Conservation (phyloP, 2,797 vertebrate species). For the Corythornis leucogaster region DNA sequence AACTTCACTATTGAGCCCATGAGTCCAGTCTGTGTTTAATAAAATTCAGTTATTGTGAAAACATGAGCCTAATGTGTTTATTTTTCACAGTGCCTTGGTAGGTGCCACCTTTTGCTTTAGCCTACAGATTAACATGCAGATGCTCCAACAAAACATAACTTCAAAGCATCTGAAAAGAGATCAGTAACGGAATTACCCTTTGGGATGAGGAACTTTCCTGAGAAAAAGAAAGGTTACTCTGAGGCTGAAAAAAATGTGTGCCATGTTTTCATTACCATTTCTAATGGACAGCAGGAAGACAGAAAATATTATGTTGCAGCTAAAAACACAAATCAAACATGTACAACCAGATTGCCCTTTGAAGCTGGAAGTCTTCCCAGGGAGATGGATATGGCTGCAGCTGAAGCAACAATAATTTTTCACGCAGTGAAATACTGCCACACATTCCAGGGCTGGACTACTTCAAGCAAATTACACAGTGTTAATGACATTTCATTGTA, state of each 20-base stretch:
- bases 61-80: neutral
- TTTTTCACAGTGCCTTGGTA: neutral
- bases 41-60: neutral
- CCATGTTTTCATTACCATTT: conserved; percentile 45
- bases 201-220: neutral
- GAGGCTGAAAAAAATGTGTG: neutral
- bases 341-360: conserved; percentile 50
- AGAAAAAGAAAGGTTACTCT: neutral
- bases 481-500: neutral
- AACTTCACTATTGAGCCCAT: neutral
- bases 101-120: neutral
- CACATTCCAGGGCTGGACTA: conserved; percentile 26
- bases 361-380: conserved; percentile 60
- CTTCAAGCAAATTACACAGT: neutral
- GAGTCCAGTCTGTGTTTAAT: neutral
- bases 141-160: neutral
- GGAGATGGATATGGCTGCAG: conserved; percentile 53
- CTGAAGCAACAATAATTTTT: conserved; percentile 67
- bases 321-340: conserved; percentile 52
- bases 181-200: neutral
- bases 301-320: conserved; percentile 50
- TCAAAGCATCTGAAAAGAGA: neutral
- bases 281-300: conserved; percentile 28
- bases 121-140: neutral
- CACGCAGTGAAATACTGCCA: conserved; percentile 23